These are phyloP conservation scores for Cichladusa arquata DNA, from an alignment of 2,113 vertebrate species.

Conservation along the genomic window DNA sequence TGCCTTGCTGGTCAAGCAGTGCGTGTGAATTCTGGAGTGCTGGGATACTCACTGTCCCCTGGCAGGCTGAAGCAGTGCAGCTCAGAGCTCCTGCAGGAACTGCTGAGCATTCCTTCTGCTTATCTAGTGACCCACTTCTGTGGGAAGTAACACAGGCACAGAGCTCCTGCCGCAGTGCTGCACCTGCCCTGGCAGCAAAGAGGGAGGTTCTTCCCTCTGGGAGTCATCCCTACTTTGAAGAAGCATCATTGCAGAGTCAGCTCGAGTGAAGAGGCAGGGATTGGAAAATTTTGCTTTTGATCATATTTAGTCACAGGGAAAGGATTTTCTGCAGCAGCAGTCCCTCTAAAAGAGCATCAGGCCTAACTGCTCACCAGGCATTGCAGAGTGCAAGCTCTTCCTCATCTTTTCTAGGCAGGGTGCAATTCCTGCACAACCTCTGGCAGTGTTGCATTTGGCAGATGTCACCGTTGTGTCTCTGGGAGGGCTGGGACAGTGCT, in stretches of 20 bases:
- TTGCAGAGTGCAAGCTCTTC: neutral
- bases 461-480: rapidly evolving
- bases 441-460: rapidly evolving
- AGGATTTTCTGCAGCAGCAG: neutral
- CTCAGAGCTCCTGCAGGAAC: neutral
- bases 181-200: neutral
- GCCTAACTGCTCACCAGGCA: neutral
- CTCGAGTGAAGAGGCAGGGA: neutral
- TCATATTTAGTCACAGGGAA: neutral
- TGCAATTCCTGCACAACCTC: neutral
- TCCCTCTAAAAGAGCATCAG: neutral
- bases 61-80: neutral
- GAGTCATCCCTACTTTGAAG: neutral
- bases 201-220: neutral
- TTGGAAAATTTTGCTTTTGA: neutral
- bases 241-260: neutral
- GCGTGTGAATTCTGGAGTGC: rapidly evolving
- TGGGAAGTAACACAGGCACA: neutral
- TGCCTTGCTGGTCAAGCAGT: neutral
- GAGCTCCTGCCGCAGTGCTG: neutral
- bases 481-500: neutral
- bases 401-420: neutral
- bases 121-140: neutral
- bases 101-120: neutral
- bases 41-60: neutral